These are phyloP conservation scores for Upupa epops DNA, from an alignment of 2,113 vertebrate species.

Conservation along the genomic window DNA sequence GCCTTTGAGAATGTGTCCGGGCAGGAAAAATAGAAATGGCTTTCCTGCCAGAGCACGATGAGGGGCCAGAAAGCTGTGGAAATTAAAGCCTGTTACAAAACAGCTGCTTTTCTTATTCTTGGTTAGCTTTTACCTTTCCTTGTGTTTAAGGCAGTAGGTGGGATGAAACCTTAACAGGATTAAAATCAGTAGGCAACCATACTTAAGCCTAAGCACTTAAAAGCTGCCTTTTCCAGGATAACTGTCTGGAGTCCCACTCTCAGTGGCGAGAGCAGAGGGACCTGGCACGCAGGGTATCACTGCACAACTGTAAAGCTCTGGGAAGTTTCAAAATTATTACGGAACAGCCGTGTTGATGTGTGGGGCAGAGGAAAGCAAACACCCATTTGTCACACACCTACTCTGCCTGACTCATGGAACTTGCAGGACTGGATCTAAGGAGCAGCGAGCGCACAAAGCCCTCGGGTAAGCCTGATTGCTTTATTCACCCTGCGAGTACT, in stretches of 20 bases:
- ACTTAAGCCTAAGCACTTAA: too few species aligned
- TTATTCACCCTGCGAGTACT: neutral
- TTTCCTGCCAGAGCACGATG: neutral
- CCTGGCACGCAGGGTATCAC: too few species aligned
- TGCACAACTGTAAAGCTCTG: too few species aligned
- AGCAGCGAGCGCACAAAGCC: neutral
- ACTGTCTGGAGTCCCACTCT: too few species aligned
- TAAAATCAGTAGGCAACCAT: neutral
- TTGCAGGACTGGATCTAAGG: neutral
- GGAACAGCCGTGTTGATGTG: too few species aligned
- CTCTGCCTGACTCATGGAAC: neutral
- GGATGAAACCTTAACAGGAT: neutral
- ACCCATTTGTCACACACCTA: neutral
- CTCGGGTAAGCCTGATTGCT: neutral
- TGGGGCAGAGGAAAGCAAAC: neutral
- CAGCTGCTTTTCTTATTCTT: neutral
- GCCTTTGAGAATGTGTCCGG: neutral
- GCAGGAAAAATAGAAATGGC: neutral
- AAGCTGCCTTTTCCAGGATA: too few species aligned
- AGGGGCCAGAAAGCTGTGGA: neutral
- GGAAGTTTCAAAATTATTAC: too few species aligned
- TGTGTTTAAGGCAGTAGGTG: neutral
- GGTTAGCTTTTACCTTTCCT: neutral
- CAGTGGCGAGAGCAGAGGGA: too few species aligned
- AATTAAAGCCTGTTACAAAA: neutral